Percentiles rank a stretch among this genome's conserved stretches.
Evolutionary conservation across 2,113 vertebrate genomes (phyloP).

Genomic region (Regulus satrapa): DNA sequence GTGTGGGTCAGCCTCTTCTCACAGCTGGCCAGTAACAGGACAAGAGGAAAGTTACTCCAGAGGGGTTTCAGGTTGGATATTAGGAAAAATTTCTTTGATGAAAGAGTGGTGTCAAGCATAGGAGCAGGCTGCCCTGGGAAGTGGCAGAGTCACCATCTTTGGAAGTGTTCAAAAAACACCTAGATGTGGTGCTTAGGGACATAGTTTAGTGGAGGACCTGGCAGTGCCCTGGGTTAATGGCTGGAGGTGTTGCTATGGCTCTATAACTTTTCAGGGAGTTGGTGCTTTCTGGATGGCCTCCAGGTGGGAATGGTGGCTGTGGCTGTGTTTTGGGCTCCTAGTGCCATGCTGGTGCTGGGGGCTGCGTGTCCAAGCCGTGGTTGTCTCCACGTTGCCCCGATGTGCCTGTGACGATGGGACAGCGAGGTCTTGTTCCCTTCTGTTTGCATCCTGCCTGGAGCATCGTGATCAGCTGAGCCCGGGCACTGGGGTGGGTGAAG

Average conservation of each 20-base stretch:
- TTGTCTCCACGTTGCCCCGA: neutral
- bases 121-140: neutral
- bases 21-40: neutral
- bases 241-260: neutral
- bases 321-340: neutral
- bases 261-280: neutral
- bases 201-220: neutral
- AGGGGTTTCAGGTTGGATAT: neutral
- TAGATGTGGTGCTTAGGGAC: neutral
- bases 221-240: neutral
- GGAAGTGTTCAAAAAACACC: neutral
- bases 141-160: neutral
- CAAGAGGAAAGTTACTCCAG: neutral
- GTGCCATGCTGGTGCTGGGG: neutral
- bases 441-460: fast-evolving
- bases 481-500: neutral
- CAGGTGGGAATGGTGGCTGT: neutral
- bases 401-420: fast-evolving
- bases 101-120: neutral
- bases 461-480: fast-evolving
- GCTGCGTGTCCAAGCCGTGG: fast-evolving
- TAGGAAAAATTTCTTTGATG: neutral
- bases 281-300: neutral
- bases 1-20: neutral
- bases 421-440: neutral